Percentiles rank a stretch among this genome's conserved stretches.
Evolutionary conservation across 2,888 invertebrate genomes (phyloP).

Genomic region (Platycheirus albimanus): DNA sequence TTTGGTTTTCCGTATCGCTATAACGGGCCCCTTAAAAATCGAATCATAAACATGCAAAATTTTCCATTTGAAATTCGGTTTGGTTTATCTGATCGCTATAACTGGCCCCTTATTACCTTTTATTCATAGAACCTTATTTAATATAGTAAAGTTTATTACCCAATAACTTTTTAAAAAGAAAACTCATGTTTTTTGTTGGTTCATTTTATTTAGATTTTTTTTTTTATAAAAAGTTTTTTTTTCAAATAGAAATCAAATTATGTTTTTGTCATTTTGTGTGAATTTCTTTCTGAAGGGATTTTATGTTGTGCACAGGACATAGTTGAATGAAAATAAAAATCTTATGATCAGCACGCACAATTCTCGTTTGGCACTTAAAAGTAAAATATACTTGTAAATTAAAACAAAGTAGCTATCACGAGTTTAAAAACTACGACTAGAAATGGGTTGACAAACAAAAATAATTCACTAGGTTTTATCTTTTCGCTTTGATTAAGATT

Average conservation of each 20-base stretch:
- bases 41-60: too few species aligned
- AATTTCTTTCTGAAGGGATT: slow-evolving; percentile 44
- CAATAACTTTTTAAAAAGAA: too few species aligned
- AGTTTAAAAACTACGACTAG: slow-evolving; percentile 70
- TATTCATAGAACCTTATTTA: too few species aligned
- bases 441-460: slow-evolving; percentile 52
- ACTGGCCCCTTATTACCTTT: too few species aligned
- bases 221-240: slow-evolving; percentile 58
- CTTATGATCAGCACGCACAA: slow-evolving; percentile 45
- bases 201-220: slow-evolving; percentile 38
- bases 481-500: slow-evolving; percentile 48
- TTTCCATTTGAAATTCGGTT: too few species aligned
- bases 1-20: too few species aligned
- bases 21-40: too few species aligned
- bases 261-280: slow-evolving; percentile 37
- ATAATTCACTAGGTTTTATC: slow-evolving; percentile 54
- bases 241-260: slow-evolving; percentile 39
- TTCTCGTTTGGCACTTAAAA: slow-evolving; percentile 73
- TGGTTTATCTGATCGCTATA: too few species aligned
- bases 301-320: slow-evolving; percentile 59
- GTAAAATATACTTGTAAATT: slow-evolving; percentile 60
- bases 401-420: slow-evolving; percentile 70
- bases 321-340: slow-evolving; percentile 45
- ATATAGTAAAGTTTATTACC: too few species aligned
- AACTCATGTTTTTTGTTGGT: slow-evolving; percentile 34